Evolutionary conservation across 2,888 invertebrate species (phyloP).

Genomic region (Drosophila fungiperda): DNA sequence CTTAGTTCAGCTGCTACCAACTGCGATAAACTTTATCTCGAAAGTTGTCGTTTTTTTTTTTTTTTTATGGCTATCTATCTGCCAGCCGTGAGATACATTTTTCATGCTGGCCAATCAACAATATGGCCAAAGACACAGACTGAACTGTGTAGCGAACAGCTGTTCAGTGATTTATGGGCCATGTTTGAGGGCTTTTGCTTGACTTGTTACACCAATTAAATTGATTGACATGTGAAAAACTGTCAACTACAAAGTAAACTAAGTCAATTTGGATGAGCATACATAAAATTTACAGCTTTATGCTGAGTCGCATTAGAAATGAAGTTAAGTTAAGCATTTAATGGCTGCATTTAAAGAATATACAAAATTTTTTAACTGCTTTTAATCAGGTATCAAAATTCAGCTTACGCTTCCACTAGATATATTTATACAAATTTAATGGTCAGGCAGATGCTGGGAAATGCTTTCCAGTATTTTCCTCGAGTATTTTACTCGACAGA

Average conservation of each 20-base stretch:
- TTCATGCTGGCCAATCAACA: slow-evolving; percentile 69
- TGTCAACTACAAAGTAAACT: slow-evolving; percentile 61
- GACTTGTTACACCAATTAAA: slow-evolving; percentile 74
- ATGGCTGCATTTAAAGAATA: background rate
- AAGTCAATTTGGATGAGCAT: background rate
- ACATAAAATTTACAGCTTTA: background rate
- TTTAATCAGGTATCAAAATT: background rate
- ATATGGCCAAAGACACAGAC: slow-evolving; percentile 45
- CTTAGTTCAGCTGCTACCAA: slow-evolving; percentile 44
- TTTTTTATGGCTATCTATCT: slow-evolving; percentile 42
- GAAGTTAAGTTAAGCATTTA: background rate
- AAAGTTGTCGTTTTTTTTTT: slow-evolving; percentile 58
- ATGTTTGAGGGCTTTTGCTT: slow-evolving; percentile 56
- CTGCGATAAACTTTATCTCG: slow-evolving; percentile 74
- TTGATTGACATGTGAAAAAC: slow-evolving; percentile 82
- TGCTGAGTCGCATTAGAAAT: background rate
- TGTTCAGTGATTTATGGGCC: slow-evolving; percentile 74
- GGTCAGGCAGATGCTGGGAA: background rate
- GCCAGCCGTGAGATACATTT: slow-evolving; percentile 65
- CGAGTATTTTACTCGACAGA: background rate
- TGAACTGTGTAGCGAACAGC: slow-evolving; percentile 49
- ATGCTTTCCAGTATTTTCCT: background rate
- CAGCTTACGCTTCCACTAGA: background rate
- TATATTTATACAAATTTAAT: background rate
- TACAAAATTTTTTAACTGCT: background rate